Evolutionary conservation across 2,797 vertebrate species (phyloP), one percentile per base, ranked within the genome.

Genomic region (Leptodactylus fallax): DNA sequence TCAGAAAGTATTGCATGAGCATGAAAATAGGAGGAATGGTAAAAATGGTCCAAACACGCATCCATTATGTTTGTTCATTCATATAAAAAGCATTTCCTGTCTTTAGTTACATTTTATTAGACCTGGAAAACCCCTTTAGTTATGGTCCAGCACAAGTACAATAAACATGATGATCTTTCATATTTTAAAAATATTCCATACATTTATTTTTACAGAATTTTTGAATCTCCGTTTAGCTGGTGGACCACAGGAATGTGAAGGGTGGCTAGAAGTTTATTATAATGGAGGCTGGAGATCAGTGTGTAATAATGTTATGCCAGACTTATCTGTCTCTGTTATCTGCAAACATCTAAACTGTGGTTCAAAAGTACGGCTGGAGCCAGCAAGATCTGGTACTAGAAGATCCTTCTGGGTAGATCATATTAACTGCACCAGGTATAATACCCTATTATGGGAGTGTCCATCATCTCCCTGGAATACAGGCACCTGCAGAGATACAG

Each of bases 211-310:
- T 87, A n/a, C 45, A 87, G 86, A 83, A n/a, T 83, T 78, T 23
- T 77, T 71, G 19, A 71, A 87, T 65, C 17, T 87, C 17, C 79
- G 71, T 21, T 16, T 87, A 58, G 13, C 27, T 19, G 69, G 47
- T 1, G 86, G 86, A 74, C 7, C 58, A 36, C 16, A 83, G 36
- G 80, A 51, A 19, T 87, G 79, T 65, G 71, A 87, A 56, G 79
- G 86, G 13, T 79, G 71, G 0, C 47, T 87, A 36, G 86, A 87
- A 53, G 49, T 87, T 17, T 87, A 51, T 76, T 87, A 87, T 17
- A 87, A 83, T 82, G 86, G 80, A 53, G 83, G 36, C 7, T 76
- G 72, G 72, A 7, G 19, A 2, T 83, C 81, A 25, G 61, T 83
- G 5, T 83, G 61, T 25, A 55, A 69, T 25, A 83, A 83, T 21